Evolutionary conservation across 2,888 invertebrate species (phyloP), one percentile per base, ranked within the genome.

Genomic region (Strigamia maritima): DNA sequence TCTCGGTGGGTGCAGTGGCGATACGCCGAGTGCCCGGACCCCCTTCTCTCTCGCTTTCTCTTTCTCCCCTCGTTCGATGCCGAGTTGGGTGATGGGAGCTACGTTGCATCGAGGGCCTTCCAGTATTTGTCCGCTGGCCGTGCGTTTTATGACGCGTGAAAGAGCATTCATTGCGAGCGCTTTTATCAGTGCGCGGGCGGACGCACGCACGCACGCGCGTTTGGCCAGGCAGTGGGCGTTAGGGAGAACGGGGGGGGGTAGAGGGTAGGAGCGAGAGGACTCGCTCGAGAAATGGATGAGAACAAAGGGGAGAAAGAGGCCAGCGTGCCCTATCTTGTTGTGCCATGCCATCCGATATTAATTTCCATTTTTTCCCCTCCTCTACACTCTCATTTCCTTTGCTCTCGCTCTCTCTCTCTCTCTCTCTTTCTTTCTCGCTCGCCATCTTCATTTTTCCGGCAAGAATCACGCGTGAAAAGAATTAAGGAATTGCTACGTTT

Each of bases 131-230:
- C 78, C 78, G 78, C 60, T 35, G 65, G 22, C 40, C 40, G 40
- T 44, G 40, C 40, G 78, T 54, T 78, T 78, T 78, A 78, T 78
- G 78, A 28, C 60, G 60, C 78, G 78, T 78, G 78, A 78, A 78
- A 78, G 78, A 28, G 78, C 78, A 78, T 78, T 78, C 78, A 78
- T 78, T 78, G 78, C 78, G 78, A 24, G 60, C 54, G 77, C 78
- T 60, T 78, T 78, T 78, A 78, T 78, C 78, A 78, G 77, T 77
- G 77, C 77, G 49, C 77, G 35, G 70, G 49, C 77, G 35, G 70
- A 44, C 40, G 40, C 40, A 44, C 40, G 40, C 40, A 44, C 40
- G 40, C 40, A 16, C 22, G 28, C 77, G 19, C 38, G 40, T 77
- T 38, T 38, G 31, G 77, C 49, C 40, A 28, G 44, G 22, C 19